Percentiles rank a stretch among this genome's conserved stretches.
Evolutionary conservation across 2,888 invertebrate species (phyloP).

Genomic region (Ochropacha duplaris): DNA sequence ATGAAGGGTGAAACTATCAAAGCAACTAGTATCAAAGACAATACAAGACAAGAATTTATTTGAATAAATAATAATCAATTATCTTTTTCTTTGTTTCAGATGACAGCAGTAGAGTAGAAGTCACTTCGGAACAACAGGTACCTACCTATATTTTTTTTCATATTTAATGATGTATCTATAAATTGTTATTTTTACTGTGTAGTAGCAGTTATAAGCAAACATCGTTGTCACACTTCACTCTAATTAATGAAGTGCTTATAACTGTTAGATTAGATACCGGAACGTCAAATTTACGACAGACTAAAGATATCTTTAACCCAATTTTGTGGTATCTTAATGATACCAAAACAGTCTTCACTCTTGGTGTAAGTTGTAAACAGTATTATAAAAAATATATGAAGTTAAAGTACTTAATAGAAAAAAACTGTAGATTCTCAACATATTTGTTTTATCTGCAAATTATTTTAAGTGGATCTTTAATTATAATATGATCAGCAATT

Average conservation of each 20-base stretch:
- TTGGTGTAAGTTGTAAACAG: not conserved
- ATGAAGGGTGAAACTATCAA: too few relatives aligned
- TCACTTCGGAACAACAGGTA: conserved; percentile 76
- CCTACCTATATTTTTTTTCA: too few relatives aligned
- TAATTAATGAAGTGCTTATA: conserved; percentile 24
- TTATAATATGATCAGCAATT: too few relatives aligned
- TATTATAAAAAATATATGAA: not conserved
- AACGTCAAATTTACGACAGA: conserved; percentile 23
- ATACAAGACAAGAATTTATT: not conserved
- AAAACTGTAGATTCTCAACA: too few relatives aligned
- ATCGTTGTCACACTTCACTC: not conserved
- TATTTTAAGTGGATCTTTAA: too few relatives aligned
- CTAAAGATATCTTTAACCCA: conserved; percentile 27
- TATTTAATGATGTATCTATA: not conserved
- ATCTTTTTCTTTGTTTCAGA: conserved; percentile 63
- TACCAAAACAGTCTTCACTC: not conserved
- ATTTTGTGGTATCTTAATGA: conserved; percentile 13
- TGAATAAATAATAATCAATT: conserved; percentile 9
- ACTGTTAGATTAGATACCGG: conserved; percentile 31
- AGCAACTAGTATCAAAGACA: too few relatives aligned
- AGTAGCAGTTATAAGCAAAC: conserved; percentile 1
- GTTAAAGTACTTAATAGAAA: too few relatives aligned
- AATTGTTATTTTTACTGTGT: not conserved
- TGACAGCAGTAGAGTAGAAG: conserved; percentile 75
- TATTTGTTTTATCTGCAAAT: too few relatives aligned